A percentile compares a stretch with the other conserved stretches of the same genome.
These are phyloP conservation scores for Zaprionus ghesquierei DNA, from an alignment of 1,140 invertebrate genomes.

Conservation along the genomic window DNA sequence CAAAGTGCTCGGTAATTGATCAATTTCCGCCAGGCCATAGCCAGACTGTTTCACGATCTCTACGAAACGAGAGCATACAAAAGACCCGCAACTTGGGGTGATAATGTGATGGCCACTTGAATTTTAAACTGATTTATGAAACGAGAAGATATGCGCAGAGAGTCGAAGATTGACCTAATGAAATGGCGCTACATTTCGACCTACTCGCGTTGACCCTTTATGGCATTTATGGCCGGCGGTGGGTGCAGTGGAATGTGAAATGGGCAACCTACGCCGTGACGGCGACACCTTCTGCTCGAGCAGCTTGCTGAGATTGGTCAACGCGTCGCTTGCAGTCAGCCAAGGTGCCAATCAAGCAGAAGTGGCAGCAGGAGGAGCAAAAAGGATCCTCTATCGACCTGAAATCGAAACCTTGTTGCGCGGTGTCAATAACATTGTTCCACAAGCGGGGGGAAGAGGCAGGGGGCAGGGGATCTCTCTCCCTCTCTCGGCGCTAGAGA, in stretches of 20 bases:
- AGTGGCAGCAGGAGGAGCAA: conserved; percentile 5
- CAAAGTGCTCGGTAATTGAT: conserved; percentile 76
- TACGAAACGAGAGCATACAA: not conserved
- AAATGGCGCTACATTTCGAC: conserved; percentile 61
- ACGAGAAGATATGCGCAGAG: not conserved
- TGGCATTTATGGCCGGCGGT: not conserved
- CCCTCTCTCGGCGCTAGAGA: no score
- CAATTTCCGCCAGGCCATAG: conserved; percentile 65
- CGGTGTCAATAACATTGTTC: conserved; percentile 77
- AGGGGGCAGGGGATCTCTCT: no score
- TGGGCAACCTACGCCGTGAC: conserved; percentile 34
- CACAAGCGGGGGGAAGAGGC: not conserved
- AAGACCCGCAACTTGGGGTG: conserved; percentile 58
- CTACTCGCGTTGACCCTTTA: conserved; percentile 13
- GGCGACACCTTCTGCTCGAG: conserved; percentile 52
- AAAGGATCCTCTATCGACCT: conserved; percentile 18
- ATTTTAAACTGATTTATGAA: conserved; percentile 65
- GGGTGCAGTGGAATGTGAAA: conserved; percentile 6
- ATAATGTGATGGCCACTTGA: conserved; percentile 70
- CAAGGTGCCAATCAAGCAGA: conserved; percentile 70
- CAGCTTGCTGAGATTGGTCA: not conserved
- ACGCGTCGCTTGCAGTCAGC: conserved; percentile 60
- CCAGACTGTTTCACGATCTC: not conserved
- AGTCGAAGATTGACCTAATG: conserved; percentile 43
- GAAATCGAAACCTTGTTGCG: conserved; percentile 66